Base-by-base conservation (phyloP, 2,113 vertebrate species). In the Antigone vipio region DNA sequence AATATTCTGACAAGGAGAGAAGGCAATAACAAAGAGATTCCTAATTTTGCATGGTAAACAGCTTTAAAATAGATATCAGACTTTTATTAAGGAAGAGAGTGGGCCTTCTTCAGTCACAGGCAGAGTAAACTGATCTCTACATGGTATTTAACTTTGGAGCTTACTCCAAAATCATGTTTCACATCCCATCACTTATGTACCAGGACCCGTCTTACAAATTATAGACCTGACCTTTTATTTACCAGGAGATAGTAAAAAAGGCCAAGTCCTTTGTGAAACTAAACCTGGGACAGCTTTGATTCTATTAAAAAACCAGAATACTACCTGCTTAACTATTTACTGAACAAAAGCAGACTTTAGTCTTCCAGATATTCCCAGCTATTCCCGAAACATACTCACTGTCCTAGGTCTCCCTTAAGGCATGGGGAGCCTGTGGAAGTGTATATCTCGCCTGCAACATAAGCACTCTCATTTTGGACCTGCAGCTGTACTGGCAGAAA, bases 121-220 rank as follows among this genome's bases (percentile, higher is more conserved):
- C 40, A 78, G 66, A 58, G 88, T 75, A 95, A 97, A 68, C 71
- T 95, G 95, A 97, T 91, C 73, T 91, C 79, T 90, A 89, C 1
- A 3, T 38, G 88, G 17, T 96, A 97, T 94, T 97, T 97, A 82
- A 85, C 78, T 97, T 91, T 85, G 52, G 60, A 56, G n/a, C 63
- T 69, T 71, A 22, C 42, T 83, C 67, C 78, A 90, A 91, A 96
- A 89, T 96, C 95, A 34, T 50, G 86, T 96, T 97, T 98, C 95
- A 92, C 47, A 59, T 85, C 81, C 72, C 40, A n/a, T 67, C 58
- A 53, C 49, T 60, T 49, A 55, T 16, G 18, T 19, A 67, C 66
- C 58, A 56, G 49, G 60, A 73, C 7, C 8, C 66, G 34, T 58
- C 78, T 79, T 74, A 80, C 27, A 60, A 74, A 53, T 12, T 76